Evolutionary conservation across 2,113 vertebrate species (phyloP).

Genomic region (Cyprinus carpio): DNA sequence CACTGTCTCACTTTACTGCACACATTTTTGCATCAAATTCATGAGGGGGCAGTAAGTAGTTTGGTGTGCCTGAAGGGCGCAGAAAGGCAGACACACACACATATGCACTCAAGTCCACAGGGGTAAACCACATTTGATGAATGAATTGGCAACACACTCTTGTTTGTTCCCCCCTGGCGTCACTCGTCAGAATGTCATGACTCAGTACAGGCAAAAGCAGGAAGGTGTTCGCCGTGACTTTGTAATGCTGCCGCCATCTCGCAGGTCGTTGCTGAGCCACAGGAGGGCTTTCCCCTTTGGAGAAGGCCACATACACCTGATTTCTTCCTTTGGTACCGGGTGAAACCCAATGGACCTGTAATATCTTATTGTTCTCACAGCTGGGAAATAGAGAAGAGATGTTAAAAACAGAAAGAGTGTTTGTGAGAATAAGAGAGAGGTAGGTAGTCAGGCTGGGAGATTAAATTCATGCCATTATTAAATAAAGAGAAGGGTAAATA

Average conservation of each 20-base stretch:
- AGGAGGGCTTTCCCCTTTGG: conserved; percentile 60
- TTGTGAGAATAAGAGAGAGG: conserved; percentile 16
- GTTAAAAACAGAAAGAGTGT: conserved; percentile 34
- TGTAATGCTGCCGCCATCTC: conserved; percentile 57
- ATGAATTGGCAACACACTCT: conserved; percentile 69
- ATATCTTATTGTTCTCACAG: conserved; percentile 46
- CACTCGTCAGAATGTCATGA: conserved; percentile 72
- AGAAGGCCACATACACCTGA: conserved; percentile 45
- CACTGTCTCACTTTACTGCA: conserved; percentile 40
- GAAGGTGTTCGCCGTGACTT: conserved; percentile 68
- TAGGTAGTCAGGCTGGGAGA: not conserved
- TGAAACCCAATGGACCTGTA: conserved; percentile 44
- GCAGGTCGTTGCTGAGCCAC: conserved; percentile 40
- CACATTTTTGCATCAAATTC: conserved; percentile 43
- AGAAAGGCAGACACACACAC: conserved; percentile 39
- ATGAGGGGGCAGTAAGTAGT: conserved; percentile 41
- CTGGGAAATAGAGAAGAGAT: conserved; percentile 37
- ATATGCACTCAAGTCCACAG: conserved; percentile 41
- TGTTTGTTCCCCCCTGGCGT: conserved; percentile 68
- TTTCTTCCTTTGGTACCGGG: conserved; percentile 40
- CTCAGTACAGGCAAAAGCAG: conserved; percentile 59
- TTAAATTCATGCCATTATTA: conserved; percentile 14
- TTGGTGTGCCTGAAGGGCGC: conserved; percentile 49
- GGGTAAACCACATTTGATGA: conserved; percentile 68
- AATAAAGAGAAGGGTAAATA: conserved; percentile 22